A percentile compares a stretch with the other conserved stretches of the same genome.
Evolutionary conservation across 2,888 invertebrate genomes (phyloP).

Genomic region (Drosophila macrospina): DNA sequence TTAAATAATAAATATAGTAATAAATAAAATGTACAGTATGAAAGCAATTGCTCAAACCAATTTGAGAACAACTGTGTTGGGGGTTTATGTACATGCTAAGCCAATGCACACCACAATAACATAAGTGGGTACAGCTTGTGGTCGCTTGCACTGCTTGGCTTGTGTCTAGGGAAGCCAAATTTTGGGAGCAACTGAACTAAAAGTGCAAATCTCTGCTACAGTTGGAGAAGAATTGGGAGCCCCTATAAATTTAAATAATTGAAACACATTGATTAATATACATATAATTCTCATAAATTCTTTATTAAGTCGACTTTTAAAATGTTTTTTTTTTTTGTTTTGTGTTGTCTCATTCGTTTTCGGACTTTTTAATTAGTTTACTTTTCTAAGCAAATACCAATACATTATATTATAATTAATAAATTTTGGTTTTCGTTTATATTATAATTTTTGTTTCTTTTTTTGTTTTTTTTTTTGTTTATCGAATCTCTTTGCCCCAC

Average conservation of each 20-base stretch:
- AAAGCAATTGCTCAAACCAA: constrained; percentile 1
- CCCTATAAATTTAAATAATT: neutral
- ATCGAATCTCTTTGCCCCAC: constrained; percentile 42
- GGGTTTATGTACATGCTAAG: constrained; percentile 18
- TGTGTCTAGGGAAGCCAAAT: no score
- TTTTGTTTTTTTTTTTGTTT: no score
- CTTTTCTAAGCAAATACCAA: constrained; percentile 76
- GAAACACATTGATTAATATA: constrained; percentile 58
- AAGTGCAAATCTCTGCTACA: constrained; percentile 20
- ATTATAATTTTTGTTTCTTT: constrained; percentile 37
- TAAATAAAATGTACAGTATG: constrained; percentile 18
- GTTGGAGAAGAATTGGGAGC: constrained; percentile 3
- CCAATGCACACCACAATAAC: no score
- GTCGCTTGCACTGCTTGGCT: neutral
- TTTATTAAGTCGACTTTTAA: constrained; percentile 83
- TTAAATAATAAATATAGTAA: constrained; percentile 21
- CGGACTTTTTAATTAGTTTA: constrained; percentile 70
- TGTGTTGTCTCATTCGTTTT: constrained; percentile 32
- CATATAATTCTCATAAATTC: constrained; percentile 83
- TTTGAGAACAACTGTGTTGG: neutral
- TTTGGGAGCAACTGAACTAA: neutral
- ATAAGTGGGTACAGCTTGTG: neutral
- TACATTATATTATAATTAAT: constrained; percentile 66
- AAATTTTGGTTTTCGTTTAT: constrained; percentile 61
- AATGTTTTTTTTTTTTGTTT: constrained; percentile 63